Base-by-base conservation (phyloP, 2,113 vertebrate species). In the Tiliqua scincoides region DNA sequence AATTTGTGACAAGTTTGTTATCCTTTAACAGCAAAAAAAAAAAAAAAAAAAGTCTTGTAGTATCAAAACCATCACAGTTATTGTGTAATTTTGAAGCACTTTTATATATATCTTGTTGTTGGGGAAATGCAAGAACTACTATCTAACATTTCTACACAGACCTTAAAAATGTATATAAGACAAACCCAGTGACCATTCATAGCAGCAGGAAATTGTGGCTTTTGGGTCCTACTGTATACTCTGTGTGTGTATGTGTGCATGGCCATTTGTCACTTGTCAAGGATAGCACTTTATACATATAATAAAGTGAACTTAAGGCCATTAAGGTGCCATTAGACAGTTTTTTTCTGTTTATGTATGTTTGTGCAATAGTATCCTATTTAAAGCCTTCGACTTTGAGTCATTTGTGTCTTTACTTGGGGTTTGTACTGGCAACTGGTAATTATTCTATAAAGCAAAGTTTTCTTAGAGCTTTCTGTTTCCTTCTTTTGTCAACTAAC, bases 401-500 rank as follows among this genome's bases (percentile, higher is more conserved):
- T 63, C 11, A 80, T 80, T 54, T 62, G 40, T 72, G 37, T 71
- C n/a, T 20, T 25, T 77, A 37, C 35, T 43, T 85, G 0, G 12
- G 6, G 81, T 86, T 91, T 85, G 2, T 0, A 20, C 75, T 74
- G 20, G 25, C 43, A 81, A 85, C 61, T 73, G 30, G 35, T 37
- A 27, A n/a, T 85, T 82, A 80, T 86, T 86, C 85, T 72, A 37
- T 43, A 68, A 82, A 27, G 30, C 3, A 63, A 54, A 89, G 0
- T 0, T 27, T 82, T 84, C 52, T 7, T 76, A 68, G 63, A 65
- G 43, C 89, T 57, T 75, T 85, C 79, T 74, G 84, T 85, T 84
- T 83, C 79, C 88, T 83, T 89, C 90, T 83, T 63, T 89, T 84
- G 86, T 88, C 88, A 62, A 76, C 62, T 71, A 4, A 43, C 89